A percentile compares a stretch with the other conserved stretches of the same genome.
phyloP scores from a whole-genome alignment of 2,797 vertebrate species.

The Sebastes oblongus region DNA sequence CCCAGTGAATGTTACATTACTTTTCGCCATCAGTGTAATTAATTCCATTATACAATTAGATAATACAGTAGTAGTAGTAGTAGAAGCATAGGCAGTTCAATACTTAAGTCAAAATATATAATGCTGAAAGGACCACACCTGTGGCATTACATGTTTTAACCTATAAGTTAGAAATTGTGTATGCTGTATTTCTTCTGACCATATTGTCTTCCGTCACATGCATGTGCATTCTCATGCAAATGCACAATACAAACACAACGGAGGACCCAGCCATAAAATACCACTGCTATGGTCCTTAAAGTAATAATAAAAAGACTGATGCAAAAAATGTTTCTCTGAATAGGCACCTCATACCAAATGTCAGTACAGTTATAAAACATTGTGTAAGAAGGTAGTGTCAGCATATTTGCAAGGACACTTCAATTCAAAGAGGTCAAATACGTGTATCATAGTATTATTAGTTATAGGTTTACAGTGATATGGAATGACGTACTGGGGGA shows the following conservation, averaged over 20 bases:
- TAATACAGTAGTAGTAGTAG: background rate
- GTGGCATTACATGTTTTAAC: background rate
- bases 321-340: background rate
- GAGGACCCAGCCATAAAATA: background rate
- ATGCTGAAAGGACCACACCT: background rate
- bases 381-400: background rate
- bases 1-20: background rate
- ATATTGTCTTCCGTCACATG: too few relatives aligned
- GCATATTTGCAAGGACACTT: background rate
- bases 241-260: background rate
- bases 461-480: constrained; percentile 12
- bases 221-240: background rate
- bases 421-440: background rate
- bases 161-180: too few relatives aligned
- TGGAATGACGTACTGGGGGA: constrained; percentile 10
- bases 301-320: background rate
- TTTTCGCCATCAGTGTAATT: background rate
- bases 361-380: background rate
- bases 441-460: background rate
- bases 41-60: background rate
- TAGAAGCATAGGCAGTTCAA: background rate
- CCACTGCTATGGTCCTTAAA: background rate
- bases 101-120: background rate
- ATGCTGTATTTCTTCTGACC: too few relatives aligned
- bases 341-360: background rate